These are phyloP conservation scores for Stegastes partitus DNA, from an alignment of 2,113 vertebrate genomes.

Conservation along the genomic window DNA sequence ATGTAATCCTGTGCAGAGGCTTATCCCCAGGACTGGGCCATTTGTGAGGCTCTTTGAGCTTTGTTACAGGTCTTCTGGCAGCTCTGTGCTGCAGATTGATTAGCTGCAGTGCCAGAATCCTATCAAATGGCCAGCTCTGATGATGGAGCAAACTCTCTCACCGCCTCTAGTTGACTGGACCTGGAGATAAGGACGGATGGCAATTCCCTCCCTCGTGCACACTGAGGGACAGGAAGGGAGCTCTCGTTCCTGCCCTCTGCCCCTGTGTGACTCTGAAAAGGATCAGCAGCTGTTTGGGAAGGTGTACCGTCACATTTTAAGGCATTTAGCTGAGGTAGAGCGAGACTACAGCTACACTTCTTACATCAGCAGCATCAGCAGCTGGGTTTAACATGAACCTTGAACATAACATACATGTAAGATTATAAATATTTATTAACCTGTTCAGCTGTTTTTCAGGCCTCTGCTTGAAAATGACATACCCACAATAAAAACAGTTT, in stretches of 20 bases:
- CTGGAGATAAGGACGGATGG: constrained; percentile 92
- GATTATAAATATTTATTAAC: too few relatives aligned
- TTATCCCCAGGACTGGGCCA: constrained; percentile 94
- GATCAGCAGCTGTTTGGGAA: constrained; percentile 14
- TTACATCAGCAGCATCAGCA: not conserved
- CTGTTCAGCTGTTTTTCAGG: too few relatives aligned
- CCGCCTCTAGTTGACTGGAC: constrained; percentile 93
- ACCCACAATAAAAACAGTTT: too few relatives aligned
- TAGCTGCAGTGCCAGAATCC: constrained; percentile 93
- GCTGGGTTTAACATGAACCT: not conserved
- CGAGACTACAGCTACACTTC: not conserved
- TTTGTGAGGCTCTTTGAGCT: constrained; percentile 98
- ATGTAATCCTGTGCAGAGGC: constrained; percentile 98
- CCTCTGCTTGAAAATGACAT: too few relatives aligned
- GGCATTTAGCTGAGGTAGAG: not conserved
- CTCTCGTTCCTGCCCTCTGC: constrained; percentile 22
- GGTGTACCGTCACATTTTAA: constrained; percentile 12
- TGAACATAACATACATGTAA: too few relatives aligned
- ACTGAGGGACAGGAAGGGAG: constrained; percentile 10
- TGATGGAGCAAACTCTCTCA: constrained; percentile 93
- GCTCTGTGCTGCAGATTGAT: constrained; percentile 95
- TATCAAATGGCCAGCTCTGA: constrained; percentile 92
- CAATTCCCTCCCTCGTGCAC: constrained; percentile 85
- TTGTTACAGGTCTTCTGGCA: constrained; percentile 91
- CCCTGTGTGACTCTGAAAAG: constrained; percentile 3